Evolutionary conservation across 2,797 vertebrate genomes (phyloP), one percentile per base, ranked within the genome.

Genomic region (Pipistrellus kuhlii): DNA sequence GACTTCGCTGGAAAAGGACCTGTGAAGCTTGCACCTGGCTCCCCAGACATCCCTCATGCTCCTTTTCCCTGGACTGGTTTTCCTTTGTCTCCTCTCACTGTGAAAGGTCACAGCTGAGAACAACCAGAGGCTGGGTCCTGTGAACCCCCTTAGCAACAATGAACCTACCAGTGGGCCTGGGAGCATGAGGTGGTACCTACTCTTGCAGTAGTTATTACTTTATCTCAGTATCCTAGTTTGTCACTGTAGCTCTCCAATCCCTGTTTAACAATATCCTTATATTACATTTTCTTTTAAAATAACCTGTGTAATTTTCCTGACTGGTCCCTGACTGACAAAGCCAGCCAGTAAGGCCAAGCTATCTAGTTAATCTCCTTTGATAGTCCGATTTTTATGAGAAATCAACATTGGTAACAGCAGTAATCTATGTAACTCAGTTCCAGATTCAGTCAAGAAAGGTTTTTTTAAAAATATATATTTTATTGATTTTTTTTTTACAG

Each of bases 271-370:
- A 77, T 6, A 10, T 66, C 9, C 32, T 71, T 76, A 11, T 76
- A 48, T 75, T 81, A 75, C 90, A 57, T 62, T 64, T 53, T 78
- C 46, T 64, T 64, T 92, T 71, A 35, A 77, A 76, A 83, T 66
- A 81, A 86, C 48, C n/a, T 35, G 66, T 72, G 12, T 76, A 51
- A 68, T 87, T 90, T 83, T 76, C 48, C 57, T 87, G 38, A 84
- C 15, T 46, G 35, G 48, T 91, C 21, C 32, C 69, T 69, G 20
- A 84, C 5, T 59, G 6, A 77, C 25, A 55, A 7, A 72, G 30
- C 59, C 75, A 81, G 51, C 62, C 51, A 76, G 1, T 59, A 68
- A 90, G 14, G 13, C 3, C 48, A 89, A 81, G 68, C 30, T 81
- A 18, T 62, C 73, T 25, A 64, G 30, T 78, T 78, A 92, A 68